Base-by-base conservation (phyloP, 1,140 invertebrate genomes). In the Medauroidea extradentata region DNA sequence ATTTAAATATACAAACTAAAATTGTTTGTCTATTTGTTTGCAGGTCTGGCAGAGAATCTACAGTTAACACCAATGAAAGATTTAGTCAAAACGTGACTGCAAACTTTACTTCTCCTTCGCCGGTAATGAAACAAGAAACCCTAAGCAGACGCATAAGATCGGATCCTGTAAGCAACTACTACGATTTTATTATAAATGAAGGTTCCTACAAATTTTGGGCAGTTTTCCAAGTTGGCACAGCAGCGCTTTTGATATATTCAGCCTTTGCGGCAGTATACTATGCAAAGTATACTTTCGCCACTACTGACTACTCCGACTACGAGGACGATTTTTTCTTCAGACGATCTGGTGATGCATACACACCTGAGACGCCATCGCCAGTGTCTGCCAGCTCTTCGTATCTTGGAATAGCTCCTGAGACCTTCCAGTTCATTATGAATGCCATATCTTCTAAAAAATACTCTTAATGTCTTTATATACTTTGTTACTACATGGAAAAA, bases 171-270 rank as follows among this genome's bases (percentile, higher is more conserved):
- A 57, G 38, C 13, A 85, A 85, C 0, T 91, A 91, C 70, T 90
- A 91, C 67, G 88, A 91, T 72, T 91, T 90, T 69, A 79, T 91
- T 42, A 89, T 92, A 62, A 91, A 89, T 61, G 89, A 91, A 68
- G 88, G 87, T 0, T 90, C 88, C 16, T 92, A 90, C 72, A 92
- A 91, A 70, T 91, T 92, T 68, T 92, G 89, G 89, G 88, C 88
- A 13, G 86, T 81, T 9, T 91, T 91, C 74, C 88, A 90, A 78
- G 87, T 89, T 16, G 84, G 85, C 61, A 91, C 89, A 0, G 87
- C 88, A 0, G 79, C 83, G 5, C 75, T 92, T 14, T 79, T 92
- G 2, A 84, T 91, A 56, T 92, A 92, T 76, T 89, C 89, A 14
- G 87, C 87, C 48, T 83, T 91, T 61, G 89, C 89, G 0, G 89